These are phyloP conservation scores for Morone saxatilis DNA, from an alignment of 2,113 vertebrate genomes.

Conservation along the genomic window DNA sequence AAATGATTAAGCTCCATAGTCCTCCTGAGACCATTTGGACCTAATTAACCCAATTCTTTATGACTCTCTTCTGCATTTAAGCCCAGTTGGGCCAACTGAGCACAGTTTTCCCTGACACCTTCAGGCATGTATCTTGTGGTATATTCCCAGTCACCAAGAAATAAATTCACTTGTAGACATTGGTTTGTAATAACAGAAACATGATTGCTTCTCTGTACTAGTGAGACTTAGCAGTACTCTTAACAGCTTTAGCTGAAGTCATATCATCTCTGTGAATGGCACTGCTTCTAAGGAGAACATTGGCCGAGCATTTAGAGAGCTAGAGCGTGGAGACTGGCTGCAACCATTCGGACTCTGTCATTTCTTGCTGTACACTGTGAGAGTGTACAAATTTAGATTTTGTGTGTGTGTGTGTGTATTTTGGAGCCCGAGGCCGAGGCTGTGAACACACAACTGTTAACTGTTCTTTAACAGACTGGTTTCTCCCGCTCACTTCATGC, in stretches of 20 bases:
- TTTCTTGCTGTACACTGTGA: slow-evolving; percentile 26
- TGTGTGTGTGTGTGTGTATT: slow-evolving; percentile 7
- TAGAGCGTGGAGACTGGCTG: slow-evolving; percentile 21
- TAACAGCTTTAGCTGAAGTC: slow-evolving; percentile 24
- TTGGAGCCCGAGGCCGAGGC: background rate
- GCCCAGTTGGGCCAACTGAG: slow-evolving; percentile 19
- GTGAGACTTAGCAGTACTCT: slow-evolving; percentile 25
- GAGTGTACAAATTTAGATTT: slow-evolving; percentile 22
- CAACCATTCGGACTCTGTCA: slow-evolving; percentile 17
- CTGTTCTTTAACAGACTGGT: background rate
- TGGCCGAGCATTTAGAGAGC: slow-evolving; percentile 45
- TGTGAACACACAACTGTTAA: background rate
- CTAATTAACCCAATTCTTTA: slow-evolving; percentile 54
- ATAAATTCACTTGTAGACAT: slow-evolving; percentile 29
- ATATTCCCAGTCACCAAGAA: slow-evolving; percentile 17
- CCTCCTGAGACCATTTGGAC: slow-evolving; percentile 53
- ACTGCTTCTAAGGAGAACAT: slow-evolving; percentile 40
- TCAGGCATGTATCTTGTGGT: background rate
- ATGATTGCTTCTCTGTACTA: slow-evolving; percentile 35
- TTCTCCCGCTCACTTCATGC: background rate
- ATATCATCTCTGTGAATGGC: slow-evolving; percentile 32
- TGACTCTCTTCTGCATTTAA: slow-evolving; percentile 17
- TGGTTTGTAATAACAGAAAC: slow-evolving; percentile 45
- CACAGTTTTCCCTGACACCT: slow-evolving; percentile 32
- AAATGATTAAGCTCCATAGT: slow-evolving; percentile 45